Percentiles rank a stretch among this genome's conserved stretches.
Conservation (phyloP, 2,888 invertebrate genomes). For the Glyphotaelius pellucidus region DNA sequence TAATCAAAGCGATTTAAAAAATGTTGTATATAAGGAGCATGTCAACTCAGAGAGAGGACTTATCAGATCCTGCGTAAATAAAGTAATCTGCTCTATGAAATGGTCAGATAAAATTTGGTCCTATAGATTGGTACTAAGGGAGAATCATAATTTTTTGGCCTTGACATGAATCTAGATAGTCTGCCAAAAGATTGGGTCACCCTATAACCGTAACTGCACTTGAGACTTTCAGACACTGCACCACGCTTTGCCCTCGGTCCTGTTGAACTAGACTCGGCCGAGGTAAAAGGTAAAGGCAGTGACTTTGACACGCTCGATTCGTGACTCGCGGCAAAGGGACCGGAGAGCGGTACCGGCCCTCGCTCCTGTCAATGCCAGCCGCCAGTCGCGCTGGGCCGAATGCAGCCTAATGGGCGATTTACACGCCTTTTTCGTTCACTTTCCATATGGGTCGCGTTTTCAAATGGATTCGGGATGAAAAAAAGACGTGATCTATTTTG, state of each 20-base stretch:
- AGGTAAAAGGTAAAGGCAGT: slow-evolving; percentile 32
- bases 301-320: slow-evolving; percentile 58
- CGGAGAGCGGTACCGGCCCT: not conserved
- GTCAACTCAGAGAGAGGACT: not conserved
- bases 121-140: not conserved
- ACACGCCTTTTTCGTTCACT: too few species aligned
- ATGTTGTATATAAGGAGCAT: not conserved
- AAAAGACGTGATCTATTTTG: too few species aligned
- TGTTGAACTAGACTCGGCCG: slow-evolving; percentile 37
- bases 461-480: too few species aligned
- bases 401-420: not conserved
- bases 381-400: not conserved
- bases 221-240: not conserved
- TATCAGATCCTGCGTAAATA: not conserved
- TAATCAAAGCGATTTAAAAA: not conserved
- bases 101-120: not conserved
- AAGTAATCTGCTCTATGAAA: not conserved
- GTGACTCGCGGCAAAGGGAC: slow-evolving; percentile 47
- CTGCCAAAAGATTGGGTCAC: not conserved
- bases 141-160: too few species aligned
- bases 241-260: slow-evolving; percentile 28
- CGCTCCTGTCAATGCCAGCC: slow-evolving; percentile 5
- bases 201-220: not conserved
- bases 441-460: too few species aligned
- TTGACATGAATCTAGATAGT: not conserved